Evolutionary conservation across 2,797 vertebrate species (phyloP).

Genomic region (Myotis planiceps): DNA sequence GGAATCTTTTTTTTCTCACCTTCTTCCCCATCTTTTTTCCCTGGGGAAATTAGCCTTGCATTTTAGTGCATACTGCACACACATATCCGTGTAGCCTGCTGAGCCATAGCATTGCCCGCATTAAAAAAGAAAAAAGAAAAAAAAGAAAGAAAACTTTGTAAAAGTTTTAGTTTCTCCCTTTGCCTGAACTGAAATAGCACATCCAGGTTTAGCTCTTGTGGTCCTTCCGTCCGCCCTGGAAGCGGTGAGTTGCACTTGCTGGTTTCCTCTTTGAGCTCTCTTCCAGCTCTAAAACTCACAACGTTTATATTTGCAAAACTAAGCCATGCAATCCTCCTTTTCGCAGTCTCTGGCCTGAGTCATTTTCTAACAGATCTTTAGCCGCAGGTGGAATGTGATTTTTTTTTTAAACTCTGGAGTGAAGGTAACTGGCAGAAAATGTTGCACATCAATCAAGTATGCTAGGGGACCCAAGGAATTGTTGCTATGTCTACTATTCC

Average conservation of each 20-base stretch:
- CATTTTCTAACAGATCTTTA: conserved; percentile 3
- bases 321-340: not conserved
- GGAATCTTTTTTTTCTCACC: not conserved
- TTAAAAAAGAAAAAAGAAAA: not conserved
- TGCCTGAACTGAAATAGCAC: conserved; percentile 18
- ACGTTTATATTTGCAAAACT: conserved; percentile 9
- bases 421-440: not conserved
- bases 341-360: not conserved
- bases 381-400: not conserved
- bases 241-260: not conserved
- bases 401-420: not conserved
- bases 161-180: not conserved
- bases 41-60: not conserved
- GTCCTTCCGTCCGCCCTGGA: not conserved
- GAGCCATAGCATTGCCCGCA: not conserved
- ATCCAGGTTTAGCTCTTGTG: not conserved
- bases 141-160: not conserved
- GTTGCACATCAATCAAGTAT: not conserved
- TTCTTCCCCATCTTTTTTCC: not conserved
- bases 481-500: not conserved
- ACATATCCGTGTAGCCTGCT: not conserved
- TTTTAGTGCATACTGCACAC: not conserved
- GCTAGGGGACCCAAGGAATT: not conserved
- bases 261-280: not conserved
- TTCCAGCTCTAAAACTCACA: not conserved